phyloP scores from a whole-genome alignment of 2,888 invertebrate species.

The Sepioteuthis lessoniana region DNA sequence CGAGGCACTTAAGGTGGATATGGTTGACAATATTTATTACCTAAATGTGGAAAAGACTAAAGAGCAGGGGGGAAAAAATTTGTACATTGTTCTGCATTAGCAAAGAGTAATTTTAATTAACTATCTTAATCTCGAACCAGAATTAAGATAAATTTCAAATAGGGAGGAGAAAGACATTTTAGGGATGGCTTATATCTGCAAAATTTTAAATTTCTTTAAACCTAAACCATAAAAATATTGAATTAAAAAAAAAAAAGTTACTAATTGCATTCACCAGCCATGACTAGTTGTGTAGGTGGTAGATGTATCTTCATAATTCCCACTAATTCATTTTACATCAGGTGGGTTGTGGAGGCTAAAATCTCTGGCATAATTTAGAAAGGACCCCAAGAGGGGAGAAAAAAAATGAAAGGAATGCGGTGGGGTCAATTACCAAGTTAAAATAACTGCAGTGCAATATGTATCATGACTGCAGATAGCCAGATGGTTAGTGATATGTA shows the following conservation, averaged over 20 bases:
- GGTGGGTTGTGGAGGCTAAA: neutral
- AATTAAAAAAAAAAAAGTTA: neutral
- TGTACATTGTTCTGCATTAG: neutral
- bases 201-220: neutral
- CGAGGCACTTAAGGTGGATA: neutral
- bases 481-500: slow-evolving; percentile 33
- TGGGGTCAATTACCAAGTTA: neutral
- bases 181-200: neutral
- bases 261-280: slow-evolving; percentile 2
- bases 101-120: neutral
- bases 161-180: neutral
- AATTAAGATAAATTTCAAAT: too few species aligned
- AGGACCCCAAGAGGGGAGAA: neutral
- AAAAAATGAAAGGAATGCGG: neutral
- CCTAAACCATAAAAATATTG: neutral
- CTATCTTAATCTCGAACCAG: too few species aligned
- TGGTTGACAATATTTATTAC: neutral
- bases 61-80: too few species aligned
- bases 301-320: neutral
- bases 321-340: neutral
- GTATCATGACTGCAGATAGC: neutral
- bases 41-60: too few species aligned
- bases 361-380: neutral
- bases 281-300: slow-evolving; percentile 13
- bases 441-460: neutral